A percentile compares a stretch with the other conserved stretches of the same genome.
These are phyloP conservation scores for Tetheella fluctuosa DNA, from an alignment of 2,888 invertebrate species.

Conservation along the genomic window DNA sequence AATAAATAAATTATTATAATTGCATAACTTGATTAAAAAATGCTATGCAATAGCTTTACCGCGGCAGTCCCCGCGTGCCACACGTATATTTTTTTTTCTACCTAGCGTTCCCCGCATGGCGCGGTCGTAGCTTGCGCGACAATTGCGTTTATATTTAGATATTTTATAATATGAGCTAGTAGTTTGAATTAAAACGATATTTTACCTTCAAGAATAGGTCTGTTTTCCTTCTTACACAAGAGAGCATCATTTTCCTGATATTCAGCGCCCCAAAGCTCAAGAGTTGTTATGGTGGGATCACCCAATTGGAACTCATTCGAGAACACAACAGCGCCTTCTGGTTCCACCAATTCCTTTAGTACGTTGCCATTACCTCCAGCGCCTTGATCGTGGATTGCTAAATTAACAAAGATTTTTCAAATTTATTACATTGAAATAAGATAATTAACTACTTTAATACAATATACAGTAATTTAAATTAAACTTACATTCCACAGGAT, in stretches of 20 bases:
- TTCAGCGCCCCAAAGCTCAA: slow-evolving; percentile 99
- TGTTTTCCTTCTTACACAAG: slow-evolving; percentile 88
- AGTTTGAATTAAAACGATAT: slow-evolving; percentile 15
- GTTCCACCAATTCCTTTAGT: slow-evolving; percentile 97
- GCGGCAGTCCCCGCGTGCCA: too few species aligned
- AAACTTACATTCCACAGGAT: slow-evolving; percentile 90
- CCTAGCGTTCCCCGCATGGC: too few species aligned
- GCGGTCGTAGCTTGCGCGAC: background rate
- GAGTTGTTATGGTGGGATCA: slow-evolving; percentile 95
- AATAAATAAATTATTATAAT: too few species aligned
- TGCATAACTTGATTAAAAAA: too few species aligned
- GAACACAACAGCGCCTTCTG: slow-evolving; percentile 95
- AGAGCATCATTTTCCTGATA: slow-evolving; percentile 98
- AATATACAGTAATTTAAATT: background rate
- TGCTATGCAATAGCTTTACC: too few species aligned
- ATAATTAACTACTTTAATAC: too few species aligned
- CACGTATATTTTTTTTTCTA: too few species aligned
- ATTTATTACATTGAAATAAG: background rate
- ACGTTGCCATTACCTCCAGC: slow-evolving; percentile 99
- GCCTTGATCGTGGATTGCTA: slow-evolving; percentile 98
- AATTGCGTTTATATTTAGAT: background rate
- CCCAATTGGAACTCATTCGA: slow-evolving; percentile 94
- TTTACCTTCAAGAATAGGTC: slow-evolving; percentile 84
- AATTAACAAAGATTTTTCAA: slow-evolving; percentile 3
- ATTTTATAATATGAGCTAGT: background rate